A percentile compares a stretch with the other conserved stretches of the same genome.
Conservation (phyloP, 2,113 vertebrate species). For the Stegastes partitus region DNA sequence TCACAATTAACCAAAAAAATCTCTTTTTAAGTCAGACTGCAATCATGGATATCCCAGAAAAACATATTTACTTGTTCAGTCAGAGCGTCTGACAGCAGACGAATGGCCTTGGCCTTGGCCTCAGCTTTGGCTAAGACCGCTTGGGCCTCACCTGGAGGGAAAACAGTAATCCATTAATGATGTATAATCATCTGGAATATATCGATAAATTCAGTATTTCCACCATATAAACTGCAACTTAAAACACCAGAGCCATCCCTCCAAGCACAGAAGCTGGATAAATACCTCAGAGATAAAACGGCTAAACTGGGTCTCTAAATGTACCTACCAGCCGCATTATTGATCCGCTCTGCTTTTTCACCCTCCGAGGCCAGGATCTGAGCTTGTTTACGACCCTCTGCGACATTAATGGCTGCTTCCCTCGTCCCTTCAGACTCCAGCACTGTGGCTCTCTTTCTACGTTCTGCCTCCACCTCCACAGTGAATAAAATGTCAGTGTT, state of each 20-base stretch:
- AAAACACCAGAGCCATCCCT: not conserved
- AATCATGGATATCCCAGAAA: too few species aligned
- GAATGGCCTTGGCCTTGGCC: conserved; percentile 93
- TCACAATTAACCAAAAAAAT: not conserved
- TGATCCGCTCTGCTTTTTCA: conserved; percentile 93
- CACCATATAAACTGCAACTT: not conserved
- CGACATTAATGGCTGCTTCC: conserved; percentile 94
- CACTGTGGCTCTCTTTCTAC: conserved; percentile 93
- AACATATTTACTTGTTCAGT: conserved; percentile 85
- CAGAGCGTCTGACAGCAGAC: conserved; percentile 89
- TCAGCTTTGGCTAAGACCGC: conserved; percentile 92
- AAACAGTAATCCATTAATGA: not conserved
- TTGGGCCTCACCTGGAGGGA: conserved; percentile 91
- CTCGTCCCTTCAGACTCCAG: conserved; percentile 95
- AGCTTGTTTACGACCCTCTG: conserved; percentile 93
- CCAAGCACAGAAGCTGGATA: not conserved
- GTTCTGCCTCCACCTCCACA: conserved; percentile 93
- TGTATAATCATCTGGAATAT: not conserved
- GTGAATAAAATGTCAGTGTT: not conserved
- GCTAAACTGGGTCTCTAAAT: not conserved
- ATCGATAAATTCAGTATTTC: not conserved
- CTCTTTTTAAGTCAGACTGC: not conserved
- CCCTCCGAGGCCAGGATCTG: conserved; percentile 97
- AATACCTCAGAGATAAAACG: not conserved
- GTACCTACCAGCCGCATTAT: conserved; percentile 91